Evolutionary conservation across 2,113 vertebrate species (phyloP), one percentile per base, ranked within the genome.

Genomic region (Embiotoca jacksoni): DNA sequence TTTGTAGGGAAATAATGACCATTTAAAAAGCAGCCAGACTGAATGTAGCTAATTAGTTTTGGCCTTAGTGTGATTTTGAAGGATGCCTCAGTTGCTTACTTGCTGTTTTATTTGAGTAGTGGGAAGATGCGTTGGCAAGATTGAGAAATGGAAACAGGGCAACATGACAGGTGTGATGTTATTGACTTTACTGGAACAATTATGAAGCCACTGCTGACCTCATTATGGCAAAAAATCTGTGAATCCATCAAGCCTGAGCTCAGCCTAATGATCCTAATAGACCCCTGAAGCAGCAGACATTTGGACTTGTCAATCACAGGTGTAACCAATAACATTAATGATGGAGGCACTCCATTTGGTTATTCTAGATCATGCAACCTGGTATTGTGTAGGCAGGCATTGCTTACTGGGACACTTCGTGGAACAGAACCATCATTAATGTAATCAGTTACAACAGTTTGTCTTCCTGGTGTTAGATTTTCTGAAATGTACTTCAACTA

Each of bases 241-340:
- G 65, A 72, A 83, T 88, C 76, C 72, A 83, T 78, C 79, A 82
- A 47, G 49, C 47, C 62, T 3, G n/a, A 15, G 69, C 64, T 67
- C 58, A 3, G 35, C 8, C 50, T 52, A 44, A 54, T 72, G 61
- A 8, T 7, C 5, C 39, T 64, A 37, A 80, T 72, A 31, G 33
- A 55, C 47, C 50, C 31, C n/a, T 9, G 37, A 39, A 16, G 57
- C 10, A 13, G 31, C 9, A 15, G 63, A 49, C 52, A 36, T 67
- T 56, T 58, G 61, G 56, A 63, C 66, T 52, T 15, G 30, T 67
- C 60, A 53, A n/a, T 6, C 44, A 53, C 32, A 64, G 57, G 56
- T 73, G 41, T 44, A 9, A 44, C 41, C 11, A 44, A 9, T 8
- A 7, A 2, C 41, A 44, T 44, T 6, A 44, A 44, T 9, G 41